Base-by-base conservation (phyloP, 2,888 invertebrate species). In the Ophioninae sp. region DNA sequence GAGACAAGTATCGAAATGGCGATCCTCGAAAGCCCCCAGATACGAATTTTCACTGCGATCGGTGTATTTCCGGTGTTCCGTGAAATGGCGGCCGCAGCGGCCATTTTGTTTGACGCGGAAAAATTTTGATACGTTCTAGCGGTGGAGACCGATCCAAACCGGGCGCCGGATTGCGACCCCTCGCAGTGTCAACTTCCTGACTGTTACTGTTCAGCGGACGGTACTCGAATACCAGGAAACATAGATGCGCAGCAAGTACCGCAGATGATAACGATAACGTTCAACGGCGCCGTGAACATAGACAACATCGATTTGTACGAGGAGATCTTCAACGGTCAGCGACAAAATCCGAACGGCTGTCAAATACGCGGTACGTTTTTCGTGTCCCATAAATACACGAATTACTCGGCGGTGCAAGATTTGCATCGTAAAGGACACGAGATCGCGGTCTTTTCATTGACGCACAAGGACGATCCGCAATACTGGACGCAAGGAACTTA, bases 281-380 rank as follows among this genome's bases (percentile, higher is more conserved):
- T 98, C 93, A 98, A 98, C 93, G 98, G 98, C 73, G 98, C 98
- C 84, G 96, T 98, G 73, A 98, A 98, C 92, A 96, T 98, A 61
- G 97, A 98, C 93, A 98, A 98, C 93, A 97, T 98, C 90, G 98
- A 98, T 89, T 94, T 98, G 84, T 98, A 98, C 93, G 97, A 97
- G 79, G 97, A 98, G 89, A 95, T 98, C 86, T 98, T 98, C 94
- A 97, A 96, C 90, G 97, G 97, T 17, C 95, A 96, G 89, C 95
- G 96, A 39, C 95, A 96, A 91, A 98, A 98, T 91, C 98, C 98
- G 67, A 98, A 98, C 92, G 97, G 97, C 77, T 98, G 98, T 92
- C 96, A 96, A 91, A 96, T 98, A 91, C 96, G 97, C 88, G 97
- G 97, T 82, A 97, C 98, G 69, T 98, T 96, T 95, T 98, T 98